Percentiles rank a stretch among this genome's conserved stretches.
phyloP scores from a whole-genome alignment of 2,888 invertebrate genomes.

The Agonopterix alstromeriana region DNA sequence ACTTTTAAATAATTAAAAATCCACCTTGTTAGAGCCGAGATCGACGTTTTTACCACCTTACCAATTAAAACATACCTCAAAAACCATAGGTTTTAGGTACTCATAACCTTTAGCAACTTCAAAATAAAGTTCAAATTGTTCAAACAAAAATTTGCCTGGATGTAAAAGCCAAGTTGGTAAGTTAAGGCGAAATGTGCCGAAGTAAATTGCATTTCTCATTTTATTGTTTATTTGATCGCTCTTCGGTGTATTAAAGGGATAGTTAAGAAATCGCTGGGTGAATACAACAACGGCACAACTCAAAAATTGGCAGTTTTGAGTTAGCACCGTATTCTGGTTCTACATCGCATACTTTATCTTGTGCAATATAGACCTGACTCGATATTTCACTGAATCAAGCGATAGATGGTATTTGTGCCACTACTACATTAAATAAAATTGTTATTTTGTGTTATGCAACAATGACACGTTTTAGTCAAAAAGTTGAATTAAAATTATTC shows the following conservation, averaged over 20 bases:
- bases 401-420: too few relatives aligned
- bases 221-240: conserved; percentile 67
- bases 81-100: conserved; percentile 6
- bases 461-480: too few relatives aligned
- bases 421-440: too few relatives aligned
- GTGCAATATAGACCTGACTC: too few relatives aligned
- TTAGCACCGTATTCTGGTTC: too few relatives aligned
- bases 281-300: too few relatives aligned
- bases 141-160: conserved; percentile 1
- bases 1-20: conserved; percentile 67
- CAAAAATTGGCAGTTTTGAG: too few relatives aligned
- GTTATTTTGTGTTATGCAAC: too few relatives aligned
- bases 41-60: conserved; percentile 45
- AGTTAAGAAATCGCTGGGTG: too few relatives aligned
- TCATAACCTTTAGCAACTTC: background rate
- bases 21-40: conserved; percentile 60
- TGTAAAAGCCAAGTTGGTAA: conserved; percentile 5
- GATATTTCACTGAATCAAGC: too few relatives aligned
- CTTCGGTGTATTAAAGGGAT: conserved; percentile 9
- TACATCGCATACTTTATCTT: too few relatives aligned
- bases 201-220: conserved; percentile 50
- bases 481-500: too few relatives aligned
- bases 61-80: conserved; percentile 9
- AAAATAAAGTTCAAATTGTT: conserved; percentile 17
- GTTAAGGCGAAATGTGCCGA: conserved; percentile 39